phyloP scores from a whole-genome alignment of 1,140 invertebrate species.

The Trinorchestia longiramus region DNA sequence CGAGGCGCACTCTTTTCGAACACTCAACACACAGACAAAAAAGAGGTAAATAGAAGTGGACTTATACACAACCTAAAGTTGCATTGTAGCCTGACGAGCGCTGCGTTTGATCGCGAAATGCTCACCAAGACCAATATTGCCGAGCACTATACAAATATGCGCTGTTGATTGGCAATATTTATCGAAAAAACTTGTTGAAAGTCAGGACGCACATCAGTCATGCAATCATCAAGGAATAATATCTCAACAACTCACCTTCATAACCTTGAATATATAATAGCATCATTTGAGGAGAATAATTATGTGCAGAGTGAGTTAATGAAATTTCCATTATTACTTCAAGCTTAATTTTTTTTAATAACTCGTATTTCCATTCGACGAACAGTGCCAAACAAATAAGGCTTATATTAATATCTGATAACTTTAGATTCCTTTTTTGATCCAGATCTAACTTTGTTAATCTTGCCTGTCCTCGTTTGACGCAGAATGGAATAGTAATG shows the following conservation, averaged over 20 bases:
- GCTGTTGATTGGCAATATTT: neutral
- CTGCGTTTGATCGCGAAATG: neutral
- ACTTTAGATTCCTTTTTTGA: neutral
- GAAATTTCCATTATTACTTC: neutral
- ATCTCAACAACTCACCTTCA: neutral
- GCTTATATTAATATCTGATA: neutral
- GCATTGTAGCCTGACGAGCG: conserved; percentile 12
- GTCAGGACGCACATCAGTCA: neutral
- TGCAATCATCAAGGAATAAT: neutral
- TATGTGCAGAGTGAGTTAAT: neutral
- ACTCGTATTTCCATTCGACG: neutral
- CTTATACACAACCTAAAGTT: neutral
- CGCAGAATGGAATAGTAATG: neutral
- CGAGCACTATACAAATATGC: neutral
- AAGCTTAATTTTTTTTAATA: neutral
- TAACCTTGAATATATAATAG: neutral
- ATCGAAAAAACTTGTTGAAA: neutral
- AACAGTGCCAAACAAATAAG: neutral
- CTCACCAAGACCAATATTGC: neutral
- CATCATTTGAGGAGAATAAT: neutral
- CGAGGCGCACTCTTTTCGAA: neutral
- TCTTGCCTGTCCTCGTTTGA: neutral
- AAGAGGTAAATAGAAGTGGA: neutral
- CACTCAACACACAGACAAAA: neutral
- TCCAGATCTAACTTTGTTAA: neutral